A percentile compares a stretch with the other conserved stretches of the same genome.
phyloP scores from a whole-genome alignment of 2,797 vertebrate genomes.

The Sebastes variabilis region DNA sequence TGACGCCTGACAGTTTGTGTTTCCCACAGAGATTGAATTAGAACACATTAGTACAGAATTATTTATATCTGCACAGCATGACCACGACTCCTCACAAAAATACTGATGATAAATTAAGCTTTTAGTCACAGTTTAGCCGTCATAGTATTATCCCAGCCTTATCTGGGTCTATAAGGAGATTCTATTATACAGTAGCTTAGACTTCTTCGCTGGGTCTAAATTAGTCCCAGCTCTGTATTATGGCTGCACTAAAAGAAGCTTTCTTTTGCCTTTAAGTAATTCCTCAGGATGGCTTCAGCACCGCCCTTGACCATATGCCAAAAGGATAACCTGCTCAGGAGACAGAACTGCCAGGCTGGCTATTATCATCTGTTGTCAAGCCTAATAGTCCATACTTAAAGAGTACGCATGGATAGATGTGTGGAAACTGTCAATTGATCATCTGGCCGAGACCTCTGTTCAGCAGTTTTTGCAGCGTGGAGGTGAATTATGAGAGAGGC shows the following conservation, averaged over 20 bases:
- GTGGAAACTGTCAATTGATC: conserved; percentile 47
- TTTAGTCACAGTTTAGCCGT: conserved; percentile 50
- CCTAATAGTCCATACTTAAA: conserved; percentile 24
- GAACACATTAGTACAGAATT: conserved; percentile 63
- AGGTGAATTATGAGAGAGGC: conserved; percentile 49
- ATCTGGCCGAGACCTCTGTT: conserved; percentile 29
- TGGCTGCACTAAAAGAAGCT: background rate
- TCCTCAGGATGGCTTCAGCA: conserved; percentile 39
- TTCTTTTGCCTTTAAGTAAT: conserved; percentile 15
- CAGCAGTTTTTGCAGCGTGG: conserved; percentile 34
- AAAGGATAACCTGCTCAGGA: conserved; percentile 34
- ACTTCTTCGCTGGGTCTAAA: conserved; percentile 3
- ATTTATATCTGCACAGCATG: conserved; percentile 60
- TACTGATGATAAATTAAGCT: conserved; percentile 43
- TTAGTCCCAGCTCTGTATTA: background rate
- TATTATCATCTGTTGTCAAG: conserved; percentile 26
- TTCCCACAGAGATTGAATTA: conserved; percentile 69
- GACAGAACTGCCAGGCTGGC: background rate
- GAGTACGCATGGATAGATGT: conserved; percentile 17
- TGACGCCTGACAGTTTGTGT: conserved; percentile 58
- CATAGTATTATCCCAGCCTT: conserved; percentile 19
- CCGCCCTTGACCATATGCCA: conserved; percentile 22
- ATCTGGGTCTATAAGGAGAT: conserved; percentile 30
- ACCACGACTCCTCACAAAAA: conserved; percentile 25
- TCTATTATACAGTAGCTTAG: conserved; percentile 16